Base-by-base conservation (phyloP, 2,113 vertebrate species). In the human region DNA sequence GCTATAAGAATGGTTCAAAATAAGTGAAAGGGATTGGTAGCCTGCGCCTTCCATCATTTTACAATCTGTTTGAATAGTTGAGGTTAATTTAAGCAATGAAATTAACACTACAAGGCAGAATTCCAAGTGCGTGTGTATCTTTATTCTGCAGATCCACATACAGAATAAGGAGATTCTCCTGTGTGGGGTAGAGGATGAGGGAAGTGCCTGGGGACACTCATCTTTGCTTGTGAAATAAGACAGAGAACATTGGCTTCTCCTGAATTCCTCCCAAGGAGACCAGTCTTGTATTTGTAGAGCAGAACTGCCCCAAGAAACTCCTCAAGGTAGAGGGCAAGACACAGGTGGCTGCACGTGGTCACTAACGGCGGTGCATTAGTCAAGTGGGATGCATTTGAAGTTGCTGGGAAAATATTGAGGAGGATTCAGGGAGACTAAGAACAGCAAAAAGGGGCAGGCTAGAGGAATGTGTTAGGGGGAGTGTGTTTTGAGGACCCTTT, bases 61-160 rank as follows among this genome's bases (percentile, higher is more conserved):
- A n/a, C 13, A 9, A 0, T 45, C 86, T 64, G 2, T 3, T 5
- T 2, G 2, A 57, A 81, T 43, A 70, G 78, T n/a, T 0, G 20
- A 45, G n/a, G 50, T 20, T 5, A 23, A 35, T 30, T 45, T 78
- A 23, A 87, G 32, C 43, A 17, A 20, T 2, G 66, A 48, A 59
- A 23, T 12, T 17, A 32, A 17, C 4, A 23, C 27, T 30, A 0
- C 3, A 4, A 5, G 22, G 88, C 2, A 1, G n/a, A 22, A 0
- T 18, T 38, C 27, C 17, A 1, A 1, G 11, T 0, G 3, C 1
- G 18, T 38, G 87, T n/a, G 61, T 32, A 14, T 32, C 61, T 32
- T 64, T 64, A 14, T 14, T 64, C 30, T 64, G 14, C 68, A 30
- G 35, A 6, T 10, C 3, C 22, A 32, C 23, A 12, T 8, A 30